phyloP scores from a whole-genome alignment of 2,797 vertebrate genomes.

The Takifugu ocellatus region DNA sequence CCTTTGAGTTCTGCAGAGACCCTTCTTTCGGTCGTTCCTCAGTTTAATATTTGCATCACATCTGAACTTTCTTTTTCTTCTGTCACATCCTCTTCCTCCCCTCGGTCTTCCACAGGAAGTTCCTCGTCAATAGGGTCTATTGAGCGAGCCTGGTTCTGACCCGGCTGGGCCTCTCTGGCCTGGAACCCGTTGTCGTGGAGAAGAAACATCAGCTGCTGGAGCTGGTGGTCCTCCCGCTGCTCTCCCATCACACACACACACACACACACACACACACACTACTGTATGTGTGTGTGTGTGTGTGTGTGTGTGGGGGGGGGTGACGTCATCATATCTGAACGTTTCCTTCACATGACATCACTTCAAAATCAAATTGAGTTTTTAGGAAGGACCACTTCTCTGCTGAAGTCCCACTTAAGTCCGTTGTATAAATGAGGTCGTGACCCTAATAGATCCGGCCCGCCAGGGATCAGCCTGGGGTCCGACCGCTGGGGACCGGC shows the following conservation, averaged over 20 bases:
- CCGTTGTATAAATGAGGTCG: neutral
- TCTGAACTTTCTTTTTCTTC: constrained; percentile 28
- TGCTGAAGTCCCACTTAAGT: neutral
- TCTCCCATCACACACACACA: too few relatives aligned
- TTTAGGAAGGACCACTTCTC: too few relatives aligned
- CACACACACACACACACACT: neutral
- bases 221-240: constrained; percentile 33
- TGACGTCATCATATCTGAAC: too few relatives aligned
- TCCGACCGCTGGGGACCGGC: neutral
- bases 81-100: constrained; percentile 18
- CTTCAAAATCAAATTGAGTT: neutral
- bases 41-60: constrained; percentile 21
- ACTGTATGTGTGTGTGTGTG: constrained; percentile 19
- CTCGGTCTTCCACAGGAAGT: constrained; percentile 53
- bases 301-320: constrained; percentile 9
- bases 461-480: neutral
- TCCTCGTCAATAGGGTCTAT: constrained; percentile 53
- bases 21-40: neutral
- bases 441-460: neutral
- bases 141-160: constrained; percentile 40
- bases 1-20: neutral
- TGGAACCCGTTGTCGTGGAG: constrained; percentile 62
- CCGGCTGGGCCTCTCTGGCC: constrained; percentile 42
- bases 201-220: constrained; percentile 44
- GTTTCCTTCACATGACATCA: neutral